Conservation (phyloP, 1,140 invertebrate species). For the Pygmarrhopalites habei region DNA sequence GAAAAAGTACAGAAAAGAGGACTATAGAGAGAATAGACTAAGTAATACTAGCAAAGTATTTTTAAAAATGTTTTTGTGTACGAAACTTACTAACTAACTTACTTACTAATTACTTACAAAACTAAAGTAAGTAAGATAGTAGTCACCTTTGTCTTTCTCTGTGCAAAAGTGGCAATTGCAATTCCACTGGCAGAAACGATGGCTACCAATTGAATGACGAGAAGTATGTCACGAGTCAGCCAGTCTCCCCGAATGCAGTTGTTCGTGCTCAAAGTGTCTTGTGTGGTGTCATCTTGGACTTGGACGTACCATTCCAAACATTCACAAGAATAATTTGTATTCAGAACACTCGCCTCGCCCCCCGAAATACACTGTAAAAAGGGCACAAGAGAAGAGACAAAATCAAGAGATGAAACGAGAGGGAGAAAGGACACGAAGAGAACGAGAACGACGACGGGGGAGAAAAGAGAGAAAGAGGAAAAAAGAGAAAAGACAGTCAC, state of each 20-base stretch:
- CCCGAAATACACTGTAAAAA: constrained; percentile 44
- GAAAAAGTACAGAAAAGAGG: too few relatives aligned
- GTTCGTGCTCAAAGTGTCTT: neutral
- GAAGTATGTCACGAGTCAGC: constrained; percentile 56
- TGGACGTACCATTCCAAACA: constrained; percentile 11
- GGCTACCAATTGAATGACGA: constrained; percentile 63
- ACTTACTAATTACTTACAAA: too few relatives aligned
- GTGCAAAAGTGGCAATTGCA: constrained; percentile 62
- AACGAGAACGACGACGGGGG: neutral
- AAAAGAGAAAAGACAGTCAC: neutral
- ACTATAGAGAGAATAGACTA: too few relatives aligned
- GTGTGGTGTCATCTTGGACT: too few relatives aligned
- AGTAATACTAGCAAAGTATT: too few relatives aligned
- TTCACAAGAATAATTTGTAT: constrained; percentile 11
- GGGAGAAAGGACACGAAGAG: neutral
- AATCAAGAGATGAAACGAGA: neutral
- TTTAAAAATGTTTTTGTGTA: too few relatives aligned
- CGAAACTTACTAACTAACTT: too few relatives aligned
- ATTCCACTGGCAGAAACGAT: constrained; percentile 63
- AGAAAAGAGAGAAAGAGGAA: neutral
- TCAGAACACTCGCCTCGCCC: constrained; percentile 42
- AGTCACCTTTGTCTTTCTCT: constrained; percentile 66
- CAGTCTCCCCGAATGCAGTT: constrained; percentile 46
- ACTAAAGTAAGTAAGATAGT: too few relatives aligned
- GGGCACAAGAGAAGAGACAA: too few relatives aligned